A percentile compares a stretch with the other conserved stretches of the same genome.
These are phyloP conservation scores for Plagodis dolabraria DNA, from an alignment of 2,888 invertebrate species.

Conservation along the genomic window DNA sequence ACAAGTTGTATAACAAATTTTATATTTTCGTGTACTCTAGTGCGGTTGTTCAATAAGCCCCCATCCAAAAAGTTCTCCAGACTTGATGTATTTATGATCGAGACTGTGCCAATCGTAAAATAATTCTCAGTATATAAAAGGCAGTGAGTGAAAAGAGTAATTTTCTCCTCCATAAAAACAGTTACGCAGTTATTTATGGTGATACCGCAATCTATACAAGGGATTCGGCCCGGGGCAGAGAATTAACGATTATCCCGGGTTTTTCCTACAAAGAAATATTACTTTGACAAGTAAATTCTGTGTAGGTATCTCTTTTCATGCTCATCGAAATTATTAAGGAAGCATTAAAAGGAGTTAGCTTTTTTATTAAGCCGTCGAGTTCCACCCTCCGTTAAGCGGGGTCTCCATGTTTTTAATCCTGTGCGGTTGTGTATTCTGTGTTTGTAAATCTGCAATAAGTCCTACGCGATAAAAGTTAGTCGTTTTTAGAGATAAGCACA, in stretches of 20 bases:
- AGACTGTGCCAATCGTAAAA: constrained; percentile 56
- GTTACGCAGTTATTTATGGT: constrained; percentile 81
- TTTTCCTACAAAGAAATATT: constrained; percentile 76
- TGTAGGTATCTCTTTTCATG: constrained; percentile 65
- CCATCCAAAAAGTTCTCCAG: constrained; percentile 20
- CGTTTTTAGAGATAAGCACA: too few relatives aligned
- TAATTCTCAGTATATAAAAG: constrained; percentile 69
- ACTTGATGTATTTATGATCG: constrained; percentile 25
- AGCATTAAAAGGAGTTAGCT: constrained; percentile 30
- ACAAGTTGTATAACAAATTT: constrained; percentile 19
- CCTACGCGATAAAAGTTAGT: not conserved
- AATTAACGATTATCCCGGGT: constrained; percentile 78
- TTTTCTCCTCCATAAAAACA: constrained; percentile 82
- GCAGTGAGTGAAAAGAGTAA: constrained; percentile 76
- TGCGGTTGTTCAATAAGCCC: constrained; percentile 17
- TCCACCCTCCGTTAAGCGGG: constrained; percentile 14
- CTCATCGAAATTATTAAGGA: constrained; percentile 51
- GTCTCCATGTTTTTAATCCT: constrained; percentile 26
- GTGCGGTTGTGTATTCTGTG: not conserved
- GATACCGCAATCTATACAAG: constrained; percentile 82
- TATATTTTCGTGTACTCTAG: constrained; percentile 14
- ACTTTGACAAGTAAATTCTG: constrained; percentile 77
- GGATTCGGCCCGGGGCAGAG: constrained; percentile 75
- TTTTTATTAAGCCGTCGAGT: constrained; percentile 23
- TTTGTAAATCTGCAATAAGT: constrained; percentile 15